phyloP scores from a whole-genome alignment of 2,113 vertebrate genomes.

The Micromys minutus region DNA sequence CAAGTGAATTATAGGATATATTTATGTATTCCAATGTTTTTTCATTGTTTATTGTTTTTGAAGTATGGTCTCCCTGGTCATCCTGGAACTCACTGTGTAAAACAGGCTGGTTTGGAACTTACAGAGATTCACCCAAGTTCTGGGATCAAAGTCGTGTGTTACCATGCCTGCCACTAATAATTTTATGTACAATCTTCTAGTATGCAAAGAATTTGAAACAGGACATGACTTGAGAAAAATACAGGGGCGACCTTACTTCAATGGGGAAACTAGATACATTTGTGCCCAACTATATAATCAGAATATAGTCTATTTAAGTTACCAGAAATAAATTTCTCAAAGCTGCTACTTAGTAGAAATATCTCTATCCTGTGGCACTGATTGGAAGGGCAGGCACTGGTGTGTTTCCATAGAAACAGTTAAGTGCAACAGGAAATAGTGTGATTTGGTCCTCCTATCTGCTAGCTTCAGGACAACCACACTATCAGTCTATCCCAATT shows the following conservation, averaged over 20 bases:
- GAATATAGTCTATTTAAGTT: constrained; percentile 76
- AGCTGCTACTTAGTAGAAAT: constrained; percentile 47
- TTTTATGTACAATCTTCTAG: constrained; percentile 71
- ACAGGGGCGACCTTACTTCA: constrained; percentile 68
- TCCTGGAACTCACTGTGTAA: background rate
- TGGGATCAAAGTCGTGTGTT: background rate
- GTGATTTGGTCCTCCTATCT: constrained; percentile 83
- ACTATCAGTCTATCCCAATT: constrained; percentile 68
- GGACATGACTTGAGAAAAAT: constrained; percentile 52
- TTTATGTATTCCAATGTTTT: constrained; percentile 65
- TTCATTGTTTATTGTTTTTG: background rate
- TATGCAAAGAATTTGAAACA: constrained; percentile 65
- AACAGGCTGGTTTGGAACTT: background rate
- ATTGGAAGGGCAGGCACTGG: constrained; percentile 36
- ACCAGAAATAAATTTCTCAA: constrained; percentile 79
- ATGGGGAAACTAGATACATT: constrained; percentile 73
- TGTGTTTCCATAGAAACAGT: constrained; percentile 70
- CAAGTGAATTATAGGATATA: constrained; percentile 70
- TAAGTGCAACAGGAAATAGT: constrained; percentile 76
- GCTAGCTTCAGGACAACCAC: constrained; percentile 65
- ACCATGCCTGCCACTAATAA: background rate
- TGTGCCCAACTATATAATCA: constrained; percentile 62
- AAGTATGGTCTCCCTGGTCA: background rate
- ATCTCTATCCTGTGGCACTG: constrained; percentile 70
- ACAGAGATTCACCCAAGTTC: background rate